Percentiles rank a stretch among this genome's conserved stretches.
These are phyloP conservation scores for Pristionchus arcanus DNA, from an alignment of 2,888 invertebrate species.

Conservation along the genomic window DNA sequence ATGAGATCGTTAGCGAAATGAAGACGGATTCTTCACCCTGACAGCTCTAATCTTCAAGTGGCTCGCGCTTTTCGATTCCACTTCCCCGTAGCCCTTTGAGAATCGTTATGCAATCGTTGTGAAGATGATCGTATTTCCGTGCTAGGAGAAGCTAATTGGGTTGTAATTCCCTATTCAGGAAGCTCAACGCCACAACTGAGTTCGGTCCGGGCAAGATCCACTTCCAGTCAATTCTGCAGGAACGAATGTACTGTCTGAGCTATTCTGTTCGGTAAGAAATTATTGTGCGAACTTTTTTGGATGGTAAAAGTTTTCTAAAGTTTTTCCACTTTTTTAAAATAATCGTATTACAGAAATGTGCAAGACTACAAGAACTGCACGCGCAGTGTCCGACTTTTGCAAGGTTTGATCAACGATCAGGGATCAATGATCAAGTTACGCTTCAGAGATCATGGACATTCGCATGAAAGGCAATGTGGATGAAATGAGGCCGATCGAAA, in stretches of 20 bases:
- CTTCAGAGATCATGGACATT: background rate
- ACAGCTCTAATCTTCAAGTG: no score
- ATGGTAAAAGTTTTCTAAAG: no score
- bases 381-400: background rate
- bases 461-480: background rate
- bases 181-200: background rate
- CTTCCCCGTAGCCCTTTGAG: no score
- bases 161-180: background rate
- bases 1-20: no score
- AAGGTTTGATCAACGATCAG: background rate
- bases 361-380: background rate
- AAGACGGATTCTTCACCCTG: no score
- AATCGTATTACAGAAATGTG: background rate
- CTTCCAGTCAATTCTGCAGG: background rate
- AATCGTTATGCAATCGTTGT: no score
- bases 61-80: no score
- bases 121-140: no score
- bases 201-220: background rate
- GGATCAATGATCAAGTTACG: background rate
- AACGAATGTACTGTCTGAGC: background rate
- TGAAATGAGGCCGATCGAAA: background rate
- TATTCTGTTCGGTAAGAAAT: background rate
- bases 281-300: no score
- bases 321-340: no score
- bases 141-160: no score